A percentile compares a stretch with the other conserved stretches of the same genome.
phyloP scores from a whole-genome alignment of 2,113 vertebrate species.

The Psephotus haematonotus region DNA sequence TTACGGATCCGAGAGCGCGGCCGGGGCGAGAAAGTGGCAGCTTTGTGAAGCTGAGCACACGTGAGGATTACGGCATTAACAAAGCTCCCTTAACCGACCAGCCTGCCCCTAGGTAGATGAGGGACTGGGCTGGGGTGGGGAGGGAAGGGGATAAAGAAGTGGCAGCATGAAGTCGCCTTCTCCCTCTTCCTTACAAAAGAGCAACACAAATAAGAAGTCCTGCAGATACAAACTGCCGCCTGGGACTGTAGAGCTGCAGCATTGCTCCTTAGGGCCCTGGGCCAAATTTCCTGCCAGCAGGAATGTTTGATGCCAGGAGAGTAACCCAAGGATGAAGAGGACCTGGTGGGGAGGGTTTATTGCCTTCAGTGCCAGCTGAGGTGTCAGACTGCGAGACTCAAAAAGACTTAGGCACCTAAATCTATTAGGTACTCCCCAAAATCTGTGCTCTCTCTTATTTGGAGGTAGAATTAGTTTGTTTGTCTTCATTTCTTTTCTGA shows the following conservation, averaged over 20 bases:
- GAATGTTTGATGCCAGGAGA: not conserved
- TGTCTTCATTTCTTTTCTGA: not conserved
- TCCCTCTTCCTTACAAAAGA: not conserved
- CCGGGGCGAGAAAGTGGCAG: not conserved
- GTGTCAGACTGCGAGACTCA: not conserved
- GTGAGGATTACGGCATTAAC: constrained; percentile 57
- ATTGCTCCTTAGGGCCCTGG: not conserved
- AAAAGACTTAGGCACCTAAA: not conserved
- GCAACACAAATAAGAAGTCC: not conserved
- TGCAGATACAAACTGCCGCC: not conserved
- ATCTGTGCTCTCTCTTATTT: not conserved
- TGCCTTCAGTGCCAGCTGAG: constrained; percentile 37
- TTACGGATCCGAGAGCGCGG: not conserved
- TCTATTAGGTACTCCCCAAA: not conserved
- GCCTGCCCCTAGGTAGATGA: constrained; percentile 34
- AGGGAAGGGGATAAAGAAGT: not conserved
- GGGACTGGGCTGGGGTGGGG: not conserved
- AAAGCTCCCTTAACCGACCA: constrained; percentile 48
- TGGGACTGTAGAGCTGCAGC: rapidly evolving
- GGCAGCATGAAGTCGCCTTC: not conserved
- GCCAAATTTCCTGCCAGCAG: not conserved
- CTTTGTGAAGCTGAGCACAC: constrained; percentile 52
- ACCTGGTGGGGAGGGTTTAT: not conserved
- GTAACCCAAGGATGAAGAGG: not conserved
- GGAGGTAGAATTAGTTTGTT: not conserved